Evolutionary conservation across 1,140 invertebrate genomes (phyloP).

Genomic region (Drosophila kanapiae): DNA sequence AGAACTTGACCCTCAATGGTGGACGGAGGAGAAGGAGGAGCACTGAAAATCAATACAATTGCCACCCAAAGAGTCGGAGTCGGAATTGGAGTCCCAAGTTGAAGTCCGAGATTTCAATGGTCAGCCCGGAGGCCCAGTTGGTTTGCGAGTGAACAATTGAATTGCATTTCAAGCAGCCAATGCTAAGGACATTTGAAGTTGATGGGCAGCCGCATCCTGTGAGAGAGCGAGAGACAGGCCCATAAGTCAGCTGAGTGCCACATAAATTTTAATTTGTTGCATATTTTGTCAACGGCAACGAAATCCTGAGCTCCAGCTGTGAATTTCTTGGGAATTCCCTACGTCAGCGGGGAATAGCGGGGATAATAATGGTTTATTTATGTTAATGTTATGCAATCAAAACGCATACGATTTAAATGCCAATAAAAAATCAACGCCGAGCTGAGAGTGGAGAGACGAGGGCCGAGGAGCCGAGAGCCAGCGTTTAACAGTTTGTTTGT

Average conservation of each 20-base stretch:
- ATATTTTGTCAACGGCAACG: constrained; percentile 84
- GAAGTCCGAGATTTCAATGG: constrained; percentile 39
- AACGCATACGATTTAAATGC: constrained; percentile 84
- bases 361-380: constrained; percentile 82
- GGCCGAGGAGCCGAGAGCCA: constrained; percentile 24
- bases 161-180: constrained; percentile 77
- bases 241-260: constrained; percentile 72
- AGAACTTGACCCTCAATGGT: constrained; percentile 55
- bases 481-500: constrained; percentile 76
- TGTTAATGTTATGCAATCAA: constrained; percentile 85
- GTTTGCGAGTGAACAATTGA: constrained; percentile 70
- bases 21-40: constrained; percentile 13
- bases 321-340: constrained; percentile 85
- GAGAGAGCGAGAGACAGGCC: constrained; percentile 23
- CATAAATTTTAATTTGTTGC: constrained; percentile 85
- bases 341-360: constrained; percentile 32
- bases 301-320: constrained; percentile 72
- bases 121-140: constrained; percentile 20
- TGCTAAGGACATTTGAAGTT: constrained; percentile 79
- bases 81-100: not conserved
- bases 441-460: constrained; percentile 21
- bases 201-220: constrained; percentile 78
- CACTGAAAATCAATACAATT: constrained; percentile 77
- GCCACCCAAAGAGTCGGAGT: constrained; percentile 64
- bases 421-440: constrained; percentile 84